Evolutionary conservation across 2,113 vertebrate genomes (phyloP), one percentile per base, ranked within the genome.

Genomic region (Prietella phreatophila): DNA sequence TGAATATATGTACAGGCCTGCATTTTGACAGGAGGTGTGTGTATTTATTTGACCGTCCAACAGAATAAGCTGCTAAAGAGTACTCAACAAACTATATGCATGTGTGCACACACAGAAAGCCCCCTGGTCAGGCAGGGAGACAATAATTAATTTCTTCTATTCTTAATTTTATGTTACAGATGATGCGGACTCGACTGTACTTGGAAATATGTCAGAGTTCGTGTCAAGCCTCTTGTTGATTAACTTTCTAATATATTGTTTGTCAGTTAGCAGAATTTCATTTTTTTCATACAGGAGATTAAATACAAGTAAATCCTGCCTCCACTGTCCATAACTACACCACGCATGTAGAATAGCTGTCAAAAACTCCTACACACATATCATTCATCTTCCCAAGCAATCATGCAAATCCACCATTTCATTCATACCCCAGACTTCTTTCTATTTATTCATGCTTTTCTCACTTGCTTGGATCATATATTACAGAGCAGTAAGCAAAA

Each of bases 361-460:
- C 93, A 95, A 89, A 91, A 92, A 89, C 60, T 86, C 90, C 91
- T 85, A 50, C 91, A 93, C 90, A 93, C 93, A 94, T 94, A 94
- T 95, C 93, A 92, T 92, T 95, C 94, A 94, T 92, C 92, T 94
- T 93, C 93, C 92, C 87, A 89, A 90, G 92, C 93, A 94, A 94
- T 95, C 93, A 95, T 95, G 94, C 92, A 95, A 94, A 95, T 95
- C 87, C 89, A 2, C 86, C 39, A 90, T 93, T 92, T 94, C 90
- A 87, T 90, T 95, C 91, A 93, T 90, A 93, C 93, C 89, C 71
- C 75, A 47, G 87, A 82, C 89, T 60, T 89, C 91, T 87, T 92
- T 92, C 91, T 93, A 93, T 91, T 94, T 91, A 91, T 92, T 91
- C 92, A 93, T 93, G 91, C 91, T 88, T 91, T 90, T 76, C 90